Evolutionary conservation across 2,797 vertebrate genomes (phyloP), one percentile per base, ranked within the genome.

Genomic region (Eulemur mongoz): DNA sequence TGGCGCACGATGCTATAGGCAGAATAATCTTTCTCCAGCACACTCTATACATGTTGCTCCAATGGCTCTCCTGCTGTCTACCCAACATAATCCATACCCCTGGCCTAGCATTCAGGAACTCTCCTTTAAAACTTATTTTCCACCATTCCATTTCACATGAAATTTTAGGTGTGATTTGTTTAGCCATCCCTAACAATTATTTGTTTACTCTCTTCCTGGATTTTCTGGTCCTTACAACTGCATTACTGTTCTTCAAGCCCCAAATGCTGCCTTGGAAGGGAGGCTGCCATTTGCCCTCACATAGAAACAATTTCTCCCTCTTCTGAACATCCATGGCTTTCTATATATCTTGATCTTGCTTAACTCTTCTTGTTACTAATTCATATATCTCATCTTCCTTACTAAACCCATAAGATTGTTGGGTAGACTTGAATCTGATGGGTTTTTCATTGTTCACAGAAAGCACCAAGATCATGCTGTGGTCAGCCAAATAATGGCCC

Each of bases 91-190:
- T 4, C 2, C 30, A 48, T 59, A 40, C 0, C 10, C 14, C 18
- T 75, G 38, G 17, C 40, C 20, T 20, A n/a, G 9, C 2, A 20
- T 75, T 82, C n/a, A 89, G 5, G 18, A 48, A n/a, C 17, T 69
- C n/a, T 22, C n/a, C 82, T 86, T 89, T 75, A 59, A 95, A 81
- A 86, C 5, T 25, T 73, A 7, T 20, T 89, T 88, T 32, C 22
- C 9, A 67, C 14, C 3, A 14, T 10, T 52, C 15, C 40, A 87
- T 73, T 52, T 63, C 67, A 12, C 1, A 4, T 57, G 8, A 76
- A 38, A 54, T 78, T 40, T 45, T 84, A 85, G 69, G 67, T 13
- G 6, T 63, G 22, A 32, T 25, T 63, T 92, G 18, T 14, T 63
- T 18, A 40, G 27, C 9, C 27, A 4, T 23, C 27, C 7, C n/a